phyloP scores from a whole-genome alignment of 2,113 vertebrate species.

The Equus quagga region DNA sequence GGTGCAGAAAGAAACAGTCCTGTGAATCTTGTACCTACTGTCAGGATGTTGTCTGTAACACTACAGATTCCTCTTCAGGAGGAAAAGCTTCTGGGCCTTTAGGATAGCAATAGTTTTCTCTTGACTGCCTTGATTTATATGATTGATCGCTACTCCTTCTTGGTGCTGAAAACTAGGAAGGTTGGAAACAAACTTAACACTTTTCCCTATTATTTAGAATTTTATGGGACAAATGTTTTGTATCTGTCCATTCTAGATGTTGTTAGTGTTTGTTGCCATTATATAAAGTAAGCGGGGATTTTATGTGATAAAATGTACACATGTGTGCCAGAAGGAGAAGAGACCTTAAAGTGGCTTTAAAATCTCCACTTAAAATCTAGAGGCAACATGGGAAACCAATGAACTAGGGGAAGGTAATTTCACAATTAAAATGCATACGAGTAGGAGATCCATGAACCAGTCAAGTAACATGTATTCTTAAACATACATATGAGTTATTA shows the following conservation, averaged over 20 bases:
- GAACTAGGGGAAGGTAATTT: background rate
- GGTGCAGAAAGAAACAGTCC: background rate
- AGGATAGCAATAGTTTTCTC: background rate
- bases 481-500: background rate
- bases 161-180: background rate
- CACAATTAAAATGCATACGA: background rate
- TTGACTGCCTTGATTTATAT: background rate
- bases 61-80: background rate
- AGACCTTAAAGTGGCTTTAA: background rate
- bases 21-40: background rate
- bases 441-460: background rate
- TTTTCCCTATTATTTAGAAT: background rate
- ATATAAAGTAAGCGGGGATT: background rate
- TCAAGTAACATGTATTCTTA: background rate
- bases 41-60: background rate
- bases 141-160: background rate
- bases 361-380: background rate
- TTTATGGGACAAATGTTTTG: background rate
- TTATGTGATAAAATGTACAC: constrained; percentile 6
- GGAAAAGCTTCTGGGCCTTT: background rate
- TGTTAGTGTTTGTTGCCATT: background rate
- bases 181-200: background rate
- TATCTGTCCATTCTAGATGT: background rate
- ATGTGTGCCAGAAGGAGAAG: background rate
- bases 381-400: background rate